phyloP scores from a whole-genome alignment of 2,888 invertebrate species.

The Tipula vernalis region DNA sequence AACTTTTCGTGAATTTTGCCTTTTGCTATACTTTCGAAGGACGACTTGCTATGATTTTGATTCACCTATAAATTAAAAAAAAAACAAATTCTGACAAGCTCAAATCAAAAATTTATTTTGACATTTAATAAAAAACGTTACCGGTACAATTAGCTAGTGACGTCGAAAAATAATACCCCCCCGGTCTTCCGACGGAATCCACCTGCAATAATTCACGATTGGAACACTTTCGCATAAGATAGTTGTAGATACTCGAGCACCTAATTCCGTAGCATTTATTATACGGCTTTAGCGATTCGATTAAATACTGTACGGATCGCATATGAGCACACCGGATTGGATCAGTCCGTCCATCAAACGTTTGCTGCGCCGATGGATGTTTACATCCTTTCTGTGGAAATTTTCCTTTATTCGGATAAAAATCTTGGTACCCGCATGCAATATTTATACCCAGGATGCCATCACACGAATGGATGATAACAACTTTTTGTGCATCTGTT shows the following conservation, averaged over 20 bases:
- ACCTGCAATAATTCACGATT: neutral
- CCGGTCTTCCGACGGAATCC: neutral
- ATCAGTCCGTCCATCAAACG: neutral
- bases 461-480: constrained; percentile 32
- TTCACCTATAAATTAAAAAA: no score
- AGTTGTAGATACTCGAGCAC: neutral
- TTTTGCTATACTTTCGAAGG: no score
- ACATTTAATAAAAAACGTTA: neutral
- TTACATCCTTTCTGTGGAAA: constrained; percentile 24
- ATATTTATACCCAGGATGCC: constrained; percentile 28
- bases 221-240: neutral
- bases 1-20: no score
- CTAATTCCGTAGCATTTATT: neutral
- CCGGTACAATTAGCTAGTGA: neutral
- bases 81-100: no score
- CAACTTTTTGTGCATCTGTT: constrained; percentile 30
- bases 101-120: neutral
- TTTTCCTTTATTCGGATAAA: constrained; percentile 32
- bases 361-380: neutral
- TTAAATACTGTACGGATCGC: neutral
- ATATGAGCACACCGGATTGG: neutral
- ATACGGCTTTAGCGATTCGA: neutral
- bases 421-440: constrained; percentile 33
- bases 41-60: no score
- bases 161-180: neutral